Percentiles rank a stretch among this genome's conserved stretches.
These are phyloP conservation scores for Danaus melanippus DNA, from an alignment of 1,140 invertebrate species.

Conservation along the genomic window DNA sequence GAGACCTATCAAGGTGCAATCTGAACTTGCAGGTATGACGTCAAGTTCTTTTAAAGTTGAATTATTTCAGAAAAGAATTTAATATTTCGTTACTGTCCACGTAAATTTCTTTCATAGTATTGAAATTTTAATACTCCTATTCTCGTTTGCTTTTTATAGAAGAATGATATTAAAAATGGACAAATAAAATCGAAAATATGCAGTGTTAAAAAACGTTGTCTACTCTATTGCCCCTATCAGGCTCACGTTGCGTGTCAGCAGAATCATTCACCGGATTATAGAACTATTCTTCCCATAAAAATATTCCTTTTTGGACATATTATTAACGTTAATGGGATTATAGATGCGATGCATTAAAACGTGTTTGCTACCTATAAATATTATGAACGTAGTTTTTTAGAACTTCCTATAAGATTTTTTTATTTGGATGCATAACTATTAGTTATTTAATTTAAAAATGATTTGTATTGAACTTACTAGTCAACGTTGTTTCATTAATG, in stretches of 20 bases:
- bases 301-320: constrained; percentile 42
- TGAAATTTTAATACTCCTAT: no score
- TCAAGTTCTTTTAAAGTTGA: background rate
- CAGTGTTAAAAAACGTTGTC: no score
- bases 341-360: constrained; percentile 33
- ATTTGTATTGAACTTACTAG: no score
- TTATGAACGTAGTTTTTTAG: constrained; percentile 31
- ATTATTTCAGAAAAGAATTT: constrained; percentile 1
- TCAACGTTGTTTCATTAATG: no score
- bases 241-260: constrained; percentile 34
- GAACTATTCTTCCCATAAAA: constrained; percentile 46
- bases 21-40: no score
- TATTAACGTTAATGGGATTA: constrained; percentile 50
- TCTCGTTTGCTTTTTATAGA: no score
- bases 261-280: constrained; percentile 44
- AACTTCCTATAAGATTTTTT: background rate
- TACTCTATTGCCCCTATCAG: no score
- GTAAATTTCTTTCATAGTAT: background rate
- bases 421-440: no score
- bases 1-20: no score
- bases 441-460: no score
- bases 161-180: no score
- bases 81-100: constrained; percentile 10
- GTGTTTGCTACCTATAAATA: constrained; percentile 43
- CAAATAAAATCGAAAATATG: no score